Evolutionary conservation across 1,140 invertebrate genomes (phyloP).

Genomic region (Drosophila eugracilis): DNA sequence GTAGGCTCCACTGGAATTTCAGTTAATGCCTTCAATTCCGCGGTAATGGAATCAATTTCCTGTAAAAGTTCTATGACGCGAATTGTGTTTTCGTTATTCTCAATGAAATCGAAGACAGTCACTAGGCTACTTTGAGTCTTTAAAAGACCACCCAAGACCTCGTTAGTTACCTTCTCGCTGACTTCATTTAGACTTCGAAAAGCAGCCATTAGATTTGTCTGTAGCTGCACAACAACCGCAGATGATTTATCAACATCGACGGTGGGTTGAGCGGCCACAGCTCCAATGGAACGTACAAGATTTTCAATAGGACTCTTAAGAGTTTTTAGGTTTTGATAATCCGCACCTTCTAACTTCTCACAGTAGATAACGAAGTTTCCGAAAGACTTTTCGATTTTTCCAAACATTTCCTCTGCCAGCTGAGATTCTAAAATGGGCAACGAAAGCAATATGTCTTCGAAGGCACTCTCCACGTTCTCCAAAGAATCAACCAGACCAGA

Average conservation of each 20-base stretch:
- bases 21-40: slow-evolving; percentile 52
- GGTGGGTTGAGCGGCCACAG: slow-evolving; percentile 43
- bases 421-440: slow-evolving; percentile 71
- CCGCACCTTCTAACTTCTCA: slow-evolving; percentile 3
- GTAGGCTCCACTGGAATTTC: slow-evolving; percentile 10
- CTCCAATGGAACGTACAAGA: slow-evolving; percentile 44
- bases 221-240: slow-evolving; percentile 60
- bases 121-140: slow-evolving; percentile 67
- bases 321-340: slow-evolving; percentile 24
- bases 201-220: slow-evolving; percentile 70
- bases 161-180: slow-evolving; percentile 50
- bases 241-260: slow-evolving; percentile 76
- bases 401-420: slow-evolving; percentile 73
- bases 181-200: slow-evolving; percentile 73
- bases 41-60: slow-evolving; percentile 72
- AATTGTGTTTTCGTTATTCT: slow-evolving; percentile 65
- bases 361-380: slow-evolving; percentile 35
- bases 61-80: slow-evolving; percentile 76
- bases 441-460: slow-evolving; percentile 75
- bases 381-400: slow-evolving; percentile 60
- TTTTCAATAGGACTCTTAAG: slow-evolving; percentile 43
- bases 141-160: slow-evolving; percentile 36
- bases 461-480: slow-evolving; percentile 77
- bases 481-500: slow-evolving; percentile 71
- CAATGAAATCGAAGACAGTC: slow-evolving; percentile 77